Base-by-base conservation (phyloP, 2,113 vertebrate species). In the Bungarus multicinctus region DNA sequence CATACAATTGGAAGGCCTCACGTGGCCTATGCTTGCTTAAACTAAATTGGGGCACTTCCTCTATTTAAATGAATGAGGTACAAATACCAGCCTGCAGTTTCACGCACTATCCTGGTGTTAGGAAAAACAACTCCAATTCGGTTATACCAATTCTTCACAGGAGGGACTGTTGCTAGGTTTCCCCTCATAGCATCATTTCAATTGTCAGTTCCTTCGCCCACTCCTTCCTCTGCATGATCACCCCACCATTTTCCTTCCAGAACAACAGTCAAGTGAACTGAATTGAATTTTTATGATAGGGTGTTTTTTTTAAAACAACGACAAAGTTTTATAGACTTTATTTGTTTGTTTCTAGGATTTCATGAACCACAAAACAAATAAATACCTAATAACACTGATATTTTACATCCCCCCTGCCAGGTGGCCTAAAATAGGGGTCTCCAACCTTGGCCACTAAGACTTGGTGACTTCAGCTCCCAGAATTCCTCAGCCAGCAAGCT, bases 371-470 rank as follows among this genome's bases (percentile, higher is more conserved):
- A 81, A 20, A 81, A 81, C 1, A 43, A 20, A 81, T 22, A 81
- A 22, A 43, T 43, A 81, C 18, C 74, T 81, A 39, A 81, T 43
- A 43, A 81, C 34, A 81, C 18, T 43, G 74, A 81, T 7, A 81
- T 81, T 81, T 43, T 81, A 81, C 34, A 43, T 2, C 0, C 0
- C 5, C 1, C 4, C 1, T 25, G 2, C 30, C n/a, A n/a, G 12
- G 64, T 47, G 47, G 47, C 47, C 47, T 47, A 47, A 47, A 47
- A 47, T 7, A 47, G 47, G 6, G 47, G 47, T 47, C 47, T 47
- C 47, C 47, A 47, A 47, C 47, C 47, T 47, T 47, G 7, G 47
- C 7, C 7, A 47, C 47, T 47, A 47, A 47, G 47, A 47, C 47
- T 47, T 47, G 47, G 47, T 5, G 47, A 47, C 47, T 47, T 47